Evolutionary conservation across 2,888 invertebrate species (phyloP), one percentile per base, ranked within the genome.

Genomic region (Tillus elongatus): DNA sequence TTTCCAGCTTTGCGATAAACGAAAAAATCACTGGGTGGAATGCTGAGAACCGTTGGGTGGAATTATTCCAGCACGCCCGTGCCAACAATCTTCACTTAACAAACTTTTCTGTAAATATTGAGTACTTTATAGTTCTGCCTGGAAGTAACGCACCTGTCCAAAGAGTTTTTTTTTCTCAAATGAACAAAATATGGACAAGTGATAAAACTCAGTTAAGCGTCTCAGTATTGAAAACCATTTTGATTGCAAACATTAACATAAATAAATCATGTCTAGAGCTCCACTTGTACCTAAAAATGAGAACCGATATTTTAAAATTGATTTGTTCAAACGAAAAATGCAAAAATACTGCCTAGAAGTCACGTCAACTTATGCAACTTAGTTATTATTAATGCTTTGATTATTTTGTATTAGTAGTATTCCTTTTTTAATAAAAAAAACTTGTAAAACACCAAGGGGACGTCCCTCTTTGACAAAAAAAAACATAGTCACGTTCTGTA

Each of bases 21-120:
- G 43, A 53, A 44, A 53, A 54, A 50, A 36, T 51, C 29, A 40
- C 46, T n/a, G 49, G 49, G 44, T 51, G 52, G 53, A 55, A 56
- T 8, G 47, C 43, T 8, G 52, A 53, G 55, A 49, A 10, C 40
- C 52, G 50, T 50, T 54, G 51, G 52, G 47, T 46, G 38, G 36
- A 47, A 41, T 16, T 47, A 39, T 45, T 48, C 33, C 37, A 41
- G 38, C 45, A 44, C 28, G 45, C 42, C 37, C 24, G 31, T 24
- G 12, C 35, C n/a, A 40, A 38, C 24, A 40, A 40, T 37, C 30
- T 41, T 15, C 15, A 9, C 8, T 19, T 3, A 11, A 16, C 2
- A 41, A 30, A 35, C 24, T 24, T 34, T 26, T 28, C 11, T 11
- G 19, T 15, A 16, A 13, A 24, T 14, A 30, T 36, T 29, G 24